These are phyloP conservation scores for Enteromius fasciolatus DNA, from an alignment of 2,797 vertebrate species.

Conservation along the genomic window DNA sequence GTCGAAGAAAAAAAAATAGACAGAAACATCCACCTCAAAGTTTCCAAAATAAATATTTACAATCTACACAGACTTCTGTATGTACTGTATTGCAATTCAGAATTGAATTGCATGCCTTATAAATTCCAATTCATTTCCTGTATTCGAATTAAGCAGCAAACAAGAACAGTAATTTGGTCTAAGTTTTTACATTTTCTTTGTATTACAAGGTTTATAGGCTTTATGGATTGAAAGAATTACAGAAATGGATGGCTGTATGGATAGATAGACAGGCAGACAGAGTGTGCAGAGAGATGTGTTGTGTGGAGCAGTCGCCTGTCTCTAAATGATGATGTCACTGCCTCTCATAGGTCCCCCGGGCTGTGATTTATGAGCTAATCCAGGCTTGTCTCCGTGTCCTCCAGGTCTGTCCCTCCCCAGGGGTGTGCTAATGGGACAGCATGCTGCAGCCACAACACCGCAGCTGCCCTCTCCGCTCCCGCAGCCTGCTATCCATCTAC, in stretches of 20 bases:
- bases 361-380: constrained; percentile 80
- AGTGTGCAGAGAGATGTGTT: constrained; percentile 68
- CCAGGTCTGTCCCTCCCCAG: constrained; percentile 70
- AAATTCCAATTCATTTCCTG: background rate
- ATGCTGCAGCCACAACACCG: constrained; percentile 70
- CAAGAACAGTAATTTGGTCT: background rate
- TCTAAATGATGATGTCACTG: constrained; percentile 78
- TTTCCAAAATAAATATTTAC: constrained; percentile 32
- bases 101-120: background rate
- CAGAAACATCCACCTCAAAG: constrained; percentile 26
- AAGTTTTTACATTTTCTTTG: background rate
- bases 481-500: constrained; percentile 72
- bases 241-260: background rate
- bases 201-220: background rate
- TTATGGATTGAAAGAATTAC: background rate
- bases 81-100: background rate
- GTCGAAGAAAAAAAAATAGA: constrained; percentile 32
- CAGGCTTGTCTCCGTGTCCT: constrained; percentile 74
- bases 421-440: constrained; percentile 75
- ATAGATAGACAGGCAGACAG: background rate
- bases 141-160: background rate
- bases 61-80: constrained; percentile 13
- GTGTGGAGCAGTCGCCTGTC: constrained; percentile 66
- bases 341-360: constrained; percentile 69
- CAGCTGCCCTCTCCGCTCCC: constrained; percentile 69